A percentile compares a stretch with the other conserved stretches of the same genome.
These are phyloP conservation scores for Sinocyclocheilus grahami DNA, from an alignment of 2,113 vertebrate species.

Conservation along the genomic window DNA sequence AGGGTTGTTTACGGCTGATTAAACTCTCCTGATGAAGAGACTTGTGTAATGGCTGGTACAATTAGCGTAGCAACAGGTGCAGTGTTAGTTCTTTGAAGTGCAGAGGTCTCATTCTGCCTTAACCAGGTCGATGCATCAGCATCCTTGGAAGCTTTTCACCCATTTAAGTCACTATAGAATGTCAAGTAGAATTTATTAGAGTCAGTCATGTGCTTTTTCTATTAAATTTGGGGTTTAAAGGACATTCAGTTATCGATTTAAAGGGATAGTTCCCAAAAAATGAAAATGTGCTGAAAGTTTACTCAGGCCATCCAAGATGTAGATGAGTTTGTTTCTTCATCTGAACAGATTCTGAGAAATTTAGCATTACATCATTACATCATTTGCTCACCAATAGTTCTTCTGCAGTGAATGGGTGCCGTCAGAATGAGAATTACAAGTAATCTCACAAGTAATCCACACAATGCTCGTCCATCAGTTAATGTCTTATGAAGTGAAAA, in stretches of 20 bases:
- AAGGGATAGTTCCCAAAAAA: neutral
- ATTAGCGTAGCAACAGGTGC: constrained; percentile 8
- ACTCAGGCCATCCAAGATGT: neutral
- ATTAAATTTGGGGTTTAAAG: neutral
- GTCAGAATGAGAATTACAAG: neutral
- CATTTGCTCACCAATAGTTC: neutral
- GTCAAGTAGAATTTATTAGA: neutral
- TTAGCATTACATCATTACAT: neutral
- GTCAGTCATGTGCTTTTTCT: neutral
- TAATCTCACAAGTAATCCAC: neutral
- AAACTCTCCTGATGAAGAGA: constrained; percentile 22
- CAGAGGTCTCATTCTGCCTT: neutral
- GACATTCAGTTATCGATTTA: neutral
- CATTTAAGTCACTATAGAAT: neutral
- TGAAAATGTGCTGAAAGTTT: too few relatives aligned
- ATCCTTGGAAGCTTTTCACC: neutral
- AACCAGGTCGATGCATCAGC: neutral
- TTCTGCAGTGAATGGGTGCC: neutral
- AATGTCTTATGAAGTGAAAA: neutral
- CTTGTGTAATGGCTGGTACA: constrained; percentile 14
- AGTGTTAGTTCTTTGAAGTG: neutral
- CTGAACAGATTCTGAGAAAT: neutral
- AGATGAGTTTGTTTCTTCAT: neutral
- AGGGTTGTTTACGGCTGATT: constrained; percentile 1
- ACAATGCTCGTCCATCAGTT: neutral